phyloP scores from a whole-genome alignment of 1,140 invertebrate genomes.

The Antheraea mylitta region DNA sequence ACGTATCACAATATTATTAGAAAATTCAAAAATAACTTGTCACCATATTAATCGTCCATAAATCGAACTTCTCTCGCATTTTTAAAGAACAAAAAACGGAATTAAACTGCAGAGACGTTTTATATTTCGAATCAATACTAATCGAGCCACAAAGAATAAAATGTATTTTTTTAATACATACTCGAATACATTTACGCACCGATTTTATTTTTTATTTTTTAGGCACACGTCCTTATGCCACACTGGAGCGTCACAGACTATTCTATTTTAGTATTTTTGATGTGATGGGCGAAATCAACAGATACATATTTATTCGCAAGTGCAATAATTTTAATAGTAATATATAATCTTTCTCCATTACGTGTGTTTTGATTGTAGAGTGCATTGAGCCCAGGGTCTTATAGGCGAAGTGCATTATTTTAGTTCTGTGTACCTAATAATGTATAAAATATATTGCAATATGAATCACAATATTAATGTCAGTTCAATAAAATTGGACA shows the following conservation, averaged over 20 bases:
- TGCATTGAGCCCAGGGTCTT: background rate
- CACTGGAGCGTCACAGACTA: constrained; percentile 52
- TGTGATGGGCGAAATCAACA: background rate
- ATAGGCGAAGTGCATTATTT: background rate
- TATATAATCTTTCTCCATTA: background rate
- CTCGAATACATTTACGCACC: constrained; percentile 38
- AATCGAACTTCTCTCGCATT: constrained; percentile 5
- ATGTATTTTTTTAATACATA: constrained; percentile 2
- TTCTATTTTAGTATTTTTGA: constrained; percentile 49
- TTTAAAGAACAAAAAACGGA: background rate
- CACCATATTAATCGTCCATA: constrained; percentile 10
- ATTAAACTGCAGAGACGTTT: background rate
- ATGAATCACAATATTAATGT: background rate
- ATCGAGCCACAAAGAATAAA: background rate
- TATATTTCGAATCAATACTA: background rate
- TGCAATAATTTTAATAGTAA: constrained; percentile 2
- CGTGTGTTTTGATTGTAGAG: background rate
- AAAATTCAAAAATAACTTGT: constrained; percentile 7
- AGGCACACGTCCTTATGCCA: constrained; percentile 41
- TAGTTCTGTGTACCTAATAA: background rate
- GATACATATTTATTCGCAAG: constrained; percentile 3
- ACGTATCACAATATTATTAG: constrained; percentile 9
- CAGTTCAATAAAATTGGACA: background rate
- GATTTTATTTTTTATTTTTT: constrained; percentile 37
- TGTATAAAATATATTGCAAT: background rate